phyloP scores from a whole-genome alignment of 1,140 invertebrate genomes.

The Drepana arcuata region DNA sequence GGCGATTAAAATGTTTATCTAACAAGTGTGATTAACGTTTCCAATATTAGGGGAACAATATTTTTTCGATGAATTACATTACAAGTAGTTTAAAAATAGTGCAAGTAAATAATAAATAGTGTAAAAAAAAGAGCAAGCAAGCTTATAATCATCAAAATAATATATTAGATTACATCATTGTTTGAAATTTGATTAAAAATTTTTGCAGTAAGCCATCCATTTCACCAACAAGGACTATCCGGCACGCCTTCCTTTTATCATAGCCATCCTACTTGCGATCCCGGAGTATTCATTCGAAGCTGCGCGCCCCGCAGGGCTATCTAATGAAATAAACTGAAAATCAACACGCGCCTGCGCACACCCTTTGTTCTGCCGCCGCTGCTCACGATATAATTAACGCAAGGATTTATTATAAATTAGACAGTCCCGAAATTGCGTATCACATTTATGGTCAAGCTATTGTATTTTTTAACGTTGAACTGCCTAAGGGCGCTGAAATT shows the following conservation, averaged over 20 bases:
- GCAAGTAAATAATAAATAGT: no score
- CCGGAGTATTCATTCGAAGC: constrained; percentile 27
- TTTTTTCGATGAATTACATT: no score
- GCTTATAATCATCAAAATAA: no score
- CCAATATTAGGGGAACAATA: no score
- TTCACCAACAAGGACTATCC: neutral
- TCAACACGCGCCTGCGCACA: constrained; percentile 57
- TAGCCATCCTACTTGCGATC: constrained; percentile 28
- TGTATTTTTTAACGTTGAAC: constrained; percentile 19
- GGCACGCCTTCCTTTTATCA: neutral
- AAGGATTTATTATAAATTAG: constrained; percentile 32
- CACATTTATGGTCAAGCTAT: constrained; percentile 23
- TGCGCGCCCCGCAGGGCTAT: constrained; percentile 55
- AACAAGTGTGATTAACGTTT: no score
- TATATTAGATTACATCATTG: no score
- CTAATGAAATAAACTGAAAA: constrained; percentile 74
- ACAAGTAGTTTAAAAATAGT: no score
- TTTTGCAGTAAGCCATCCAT: no score
- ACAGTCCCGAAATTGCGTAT: constrained; percentile 18
- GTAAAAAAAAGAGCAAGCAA: no score
- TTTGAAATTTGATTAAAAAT: no score
- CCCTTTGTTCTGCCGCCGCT: constrained; percentile 37
- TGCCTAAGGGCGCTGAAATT: no score
- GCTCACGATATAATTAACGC: constrained; percentile 36
- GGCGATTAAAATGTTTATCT: no score